These are phyloP conservation scores for Lycaon pictus DNA, from an alignment of 2,113 vertebrate genomes.

Conservation along the genomic window DNA sequence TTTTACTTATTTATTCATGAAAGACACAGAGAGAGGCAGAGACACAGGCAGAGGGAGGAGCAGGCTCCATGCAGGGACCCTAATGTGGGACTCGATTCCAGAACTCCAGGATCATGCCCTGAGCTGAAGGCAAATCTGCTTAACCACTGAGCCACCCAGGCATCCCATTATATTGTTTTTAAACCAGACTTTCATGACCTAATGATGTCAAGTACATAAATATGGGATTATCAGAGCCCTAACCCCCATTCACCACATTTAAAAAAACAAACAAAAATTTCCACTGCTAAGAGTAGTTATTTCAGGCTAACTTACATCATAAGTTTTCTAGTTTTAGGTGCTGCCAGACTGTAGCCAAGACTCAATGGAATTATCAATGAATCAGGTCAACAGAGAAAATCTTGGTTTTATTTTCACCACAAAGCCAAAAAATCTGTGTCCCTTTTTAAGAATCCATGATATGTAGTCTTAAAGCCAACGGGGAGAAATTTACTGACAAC, in stretches of 20 bases:
- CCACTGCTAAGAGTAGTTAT: neutral
- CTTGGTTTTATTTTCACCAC: neutral
- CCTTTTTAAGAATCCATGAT: neutral
- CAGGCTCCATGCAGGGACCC: no score
- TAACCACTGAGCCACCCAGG: no score
- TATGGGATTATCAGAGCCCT: neutral
- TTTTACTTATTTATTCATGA: no score
- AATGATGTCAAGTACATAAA: neutral
- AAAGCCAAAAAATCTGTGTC: neutral
- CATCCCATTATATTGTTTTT: neutral
- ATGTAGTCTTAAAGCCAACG: neutral
- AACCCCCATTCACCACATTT: neutral
- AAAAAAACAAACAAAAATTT: neutral
- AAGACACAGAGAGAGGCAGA: no score
- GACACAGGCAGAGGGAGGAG: no score
- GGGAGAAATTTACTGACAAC: neutral
- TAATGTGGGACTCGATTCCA: no score
- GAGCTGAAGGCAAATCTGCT: no score
- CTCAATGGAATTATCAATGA: neutral
- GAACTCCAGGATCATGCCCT: no score
- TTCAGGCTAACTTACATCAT: neutral
- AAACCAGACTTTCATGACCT: neutral
- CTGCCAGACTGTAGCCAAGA: neutral
- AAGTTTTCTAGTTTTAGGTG: neutral
- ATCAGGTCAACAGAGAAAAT: neutral